These are phyloP conservation scores for Catocala fraxini DNA, from an alignment of 2,888 invertebrate genomes.

Conservation along the genomic window DNA sequence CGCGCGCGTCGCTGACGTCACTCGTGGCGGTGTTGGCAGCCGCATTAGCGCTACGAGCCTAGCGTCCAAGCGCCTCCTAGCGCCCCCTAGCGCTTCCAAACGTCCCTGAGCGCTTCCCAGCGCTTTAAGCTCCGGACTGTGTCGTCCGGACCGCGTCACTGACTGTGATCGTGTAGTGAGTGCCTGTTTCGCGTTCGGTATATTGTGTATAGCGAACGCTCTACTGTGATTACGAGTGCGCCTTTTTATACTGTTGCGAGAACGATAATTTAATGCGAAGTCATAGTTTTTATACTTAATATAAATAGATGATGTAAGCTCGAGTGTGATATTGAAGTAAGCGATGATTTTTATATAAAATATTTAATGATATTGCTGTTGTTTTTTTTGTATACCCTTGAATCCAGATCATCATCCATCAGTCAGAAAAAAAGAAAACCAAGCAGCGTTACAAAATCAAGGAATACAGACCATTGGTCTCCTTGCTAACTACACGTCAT, in stretches of 20 bases:
- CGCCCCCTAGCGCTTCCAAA: slow-evolving; percentile 25
- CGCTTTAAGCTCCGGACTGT: slow-evolving; percentile 9
- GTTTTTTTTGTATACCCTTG: slow-evolving; percentile 42
- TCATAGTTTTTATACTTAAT: slow-evolving; percentile 87
- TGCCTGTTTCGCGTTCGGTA: slow-evolving; percentile 75
- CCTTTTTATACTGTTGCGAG: slow-evolving; percentile 80
- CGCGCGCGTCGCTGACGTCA: slow-evolving; percentile 31
- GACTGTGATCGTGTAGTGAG: slow-evolving; percentile 79
- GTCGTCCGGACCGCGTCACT: slow-evolving; percentile 71
- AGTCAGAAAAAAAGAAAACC: too few relatives aligned
- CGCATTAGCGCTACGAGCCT: slow-evolving; percentile 45
- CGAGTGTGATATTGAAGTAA: slow-evolving; percentile 87
- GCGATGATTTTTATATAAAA: slow-evolving; percentile 83
- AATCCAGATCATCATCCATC: too few relatives aligned
- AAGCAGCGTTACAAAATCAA: too few relatives aligned
- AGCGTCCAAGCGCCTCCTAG: slow-evolving; percentile 45
- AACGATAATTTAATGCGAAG: slow-evolving; percentile 85
- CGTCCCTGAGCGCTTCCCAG: slow-evolving; percentile 25
- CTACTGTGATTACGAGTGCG: slow-evolving; percentile 79
- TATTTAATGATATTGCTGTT: slow-evolving; percentile 69
- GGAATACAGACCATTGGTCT: too few relatives aligned
- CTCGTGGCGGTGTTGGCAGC: slow-evolving; percentile 36
- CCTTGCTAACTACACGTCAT: too few relatives aligned
- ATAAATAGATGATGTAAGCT: slow-evolving; percentile 87
- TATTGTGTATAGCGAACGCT: slow-evolving; percentile 82